phyloP scores from a whole-genome alignment of 2,888 invertebrate species.

The Tetragnatha montana region DNA sequence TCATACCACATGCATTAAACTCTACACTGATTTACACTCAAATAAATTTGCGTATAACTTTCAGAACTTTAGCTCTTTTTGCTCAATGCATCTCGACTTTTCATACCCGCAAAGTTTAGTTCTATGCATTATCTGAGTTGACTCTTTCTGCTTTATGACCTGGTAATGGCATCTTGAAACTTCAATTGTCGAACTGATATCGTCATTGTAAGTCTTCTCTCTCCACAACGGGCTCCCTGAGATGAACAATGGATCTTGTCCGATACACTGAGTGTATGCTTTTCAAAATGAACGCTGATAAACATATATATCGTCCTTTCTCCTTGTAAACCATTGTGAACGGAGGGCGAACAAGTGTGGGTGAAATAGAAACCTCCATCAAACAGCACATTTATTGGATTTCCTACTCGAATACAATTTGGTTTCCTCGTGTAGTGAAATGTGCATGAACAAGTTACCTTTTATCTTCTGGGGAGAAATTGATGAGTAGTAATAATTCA shows the following conservation, averaged over 20 bases:
- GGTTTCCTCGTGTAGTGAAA: not conserved
- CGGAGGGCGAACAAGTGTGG: conserved; percentile 28
- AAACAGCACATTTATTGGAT: conserved; percentile 10
- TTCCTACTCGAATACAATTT: not conserved
- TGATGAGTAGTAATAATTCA: too few relatives aligned
- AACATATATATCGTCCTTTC: conserved; percentile 21
- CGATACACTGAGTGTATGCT: conserved; percentile 30
- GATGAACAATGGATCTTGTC: conserved; percentile 20
- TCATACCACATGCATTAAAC: too few relatives aligned
- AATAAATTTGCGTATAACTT: too few relatives aligned
- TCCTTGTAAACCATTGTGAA: conserved; percentile 29
- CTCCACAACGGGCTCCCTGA: conserved; percentile 9
- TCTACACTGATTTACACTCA: too few relatives aligned
- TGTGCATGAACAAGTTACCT: not conserved
- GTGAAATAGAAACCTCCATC: conserved; percentile 12
- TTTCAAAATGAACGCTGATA: conserved; percentile 26
- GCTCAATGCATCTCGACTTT: not conserved
- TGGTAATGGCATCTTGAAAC: conserved; percentile 35
- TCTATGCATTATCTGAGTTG: not conserved
- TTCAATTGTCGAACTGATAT: conserved; percentile 39
- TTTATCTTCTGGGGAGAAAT: not conserved
- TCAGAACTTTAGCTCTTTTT: too few relatives aligned
- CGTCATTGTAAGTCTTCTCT: conserved; percentile 21
- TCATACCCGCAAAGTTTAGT: not conserved
- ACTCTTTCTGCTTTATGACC: not conserved